Base-by-base conservation (phyloP, 53 echinoderm and acorn worm species). In the Patiria pectinifera region DNA sequence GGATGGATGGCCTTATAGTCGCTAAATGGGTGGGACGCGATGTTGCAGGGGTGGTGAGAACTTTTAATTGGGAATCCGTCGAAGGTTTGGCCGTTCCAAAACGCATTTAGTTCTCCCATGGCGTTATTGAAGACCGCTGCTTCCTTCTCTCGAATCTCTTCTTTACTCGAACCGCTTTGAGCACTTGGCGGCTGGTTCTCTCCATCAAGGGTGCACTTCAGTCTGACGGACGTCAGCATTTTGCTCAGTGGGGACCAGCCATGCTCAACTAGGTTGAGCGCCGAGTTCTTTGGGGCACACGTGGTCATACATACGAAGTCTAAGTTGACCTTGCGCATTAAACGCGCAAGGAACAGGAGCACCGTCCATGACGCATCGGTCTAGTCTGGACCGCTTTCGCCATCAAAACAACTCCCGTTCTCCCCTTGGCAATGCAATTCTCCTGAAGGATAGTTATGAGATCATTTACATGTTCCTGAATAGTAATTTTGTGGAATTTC, bases 341-440 rank as follows among this genome's bases (percentile, higher is more conserved):
- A 63, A 19, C 86, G 48, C 45, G 61, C 16, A 59, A 91, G 71
- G 63, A 19, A 92, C 45, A 86, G 44, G 18, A 92, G 70, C 4
- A 78, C 86, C 16, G 95, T 63, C 87, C 91, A 95, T 7, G 93
- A 91, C 45, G 91, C 86, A 0, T 69, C 62, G 12, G 47, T 78
- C 95, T 91, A 95, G 78, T 91, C 95, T 14, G 95, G 87, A 11
- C 87, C 87, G 19, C 93, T 87, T 49, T 95, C 95, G 7, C 80
- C 83, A 6, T 81, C 45, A 12, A 92, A 45, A n/a, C 83, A 59
- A 3, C 47, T 15, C 78, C 62, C 77, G 6, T 88, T 66, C 79
- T 89, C 89, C 70, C 82, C 93, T 80, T 87, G 82, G 59, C 7
- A 21, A 71, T 26, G 46, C 10, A 24, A 10, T 26, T 83, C 24